Evolutionary conservation across 2,113 vertebrate species (phyloP).

Genomic region (Oncorhynchus nerka): DNA sequence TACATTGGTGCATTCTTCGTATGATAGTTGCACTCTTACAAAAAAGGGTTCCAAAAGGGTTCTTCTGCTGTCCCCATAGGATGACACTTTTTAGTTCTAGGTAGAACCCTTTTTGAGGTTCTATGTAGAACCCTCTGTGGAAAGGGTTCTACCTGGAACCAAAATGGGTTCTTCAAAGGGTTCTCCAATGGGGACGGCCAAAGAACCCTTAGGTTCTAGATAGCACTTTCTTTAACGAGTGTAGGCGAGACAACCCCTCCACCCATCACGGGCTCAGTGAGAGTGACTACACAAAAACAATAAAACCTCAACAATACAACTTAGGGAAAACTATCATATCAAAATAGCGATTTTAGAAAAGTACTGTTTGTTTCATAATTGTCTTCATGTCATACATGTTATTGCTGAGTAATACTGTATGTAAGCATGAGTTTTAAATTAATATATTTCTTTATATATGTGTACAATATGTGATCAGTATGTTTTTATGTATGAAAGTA

Average conservation of each 20-base stretch:
- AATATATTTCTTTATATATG: conserved; percentile 78
- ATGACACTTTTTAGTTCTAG: too few species aligned
- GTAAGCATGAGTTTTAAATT: conserved; percentile 77
- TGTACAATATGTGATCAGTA: conserved; percentile 65
- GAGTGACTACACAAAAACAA: conserved; percentile 52
- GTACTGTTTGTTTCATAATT: conserved; percentile 62
- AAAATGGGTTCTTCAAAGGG: too few species aligned
- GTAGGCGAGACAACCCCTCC: neutral
- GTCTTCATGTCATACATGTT: conserved; percentile 60
- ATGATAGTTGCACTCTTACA: too few species aligned
- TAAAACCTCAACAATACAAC: conserved; percentile 68
- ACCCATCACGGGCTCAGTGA: neutral
- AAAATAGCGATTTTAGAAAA: conserved; percentile 54
- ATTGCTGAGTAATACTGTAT: conserved; percentile 68
- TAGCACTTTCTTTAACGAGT: too few species aligned
- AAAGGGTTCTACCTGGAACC: too few species aligned
- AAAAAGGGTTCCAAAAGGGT: too few species aligned
- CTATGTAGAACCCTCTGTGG: too few species aligned
- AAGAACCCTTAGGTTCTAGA: too few species aligned
- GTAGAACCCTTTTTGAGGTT: too few species aligned
- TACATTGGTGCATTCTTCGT: too few species aligned
- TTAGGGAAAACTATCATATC: conserved; percentile 52
- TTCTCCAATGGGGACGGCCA: too few species aligned
- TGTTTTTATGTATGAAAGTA: conserved; percentile 64
- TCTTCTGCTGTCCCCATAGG: too few species aligned